Evolutionary conservation across 2,888 invertebrate species (phyloP).

Genomic region (Troides oblongomaculatus): DNA sequence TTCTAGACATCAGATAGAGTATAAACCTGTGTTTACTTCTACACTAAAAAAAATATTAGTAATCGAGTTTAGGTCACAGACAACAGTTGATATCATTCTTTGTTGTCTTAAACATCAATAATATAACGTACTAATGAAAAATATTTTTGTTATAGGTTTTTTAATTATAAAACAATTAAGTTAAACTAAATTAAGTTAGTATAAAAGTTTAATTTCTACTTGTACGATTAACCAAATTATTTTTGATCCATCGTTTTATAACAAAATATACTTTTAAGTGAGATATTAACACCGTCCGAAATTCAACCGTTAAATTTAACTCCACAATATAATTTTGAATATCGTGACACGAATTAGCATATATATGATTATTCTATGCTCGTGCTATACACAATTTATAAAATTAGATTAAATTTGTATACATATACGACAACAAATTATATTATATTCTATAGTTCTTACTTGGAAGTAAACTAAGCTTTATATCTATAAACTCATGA

Average conservation of each 20-base stretch:
- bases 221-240: neutral
- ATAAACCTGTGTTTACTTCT: too few species aligned
- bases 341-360: slow-evolving; percentile 14
- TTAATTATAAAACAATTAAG: too few species aligned
- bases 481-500: too few species aligned
- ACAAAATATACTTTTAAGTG: neutral
- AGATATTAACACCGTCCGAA: neutral
- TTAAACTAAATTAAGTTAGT: too few species aligned
- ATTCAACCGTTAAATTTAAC: slow-evolving; percentile 12
- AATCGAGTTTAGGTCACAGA: too few species aligned
- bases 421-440: neutral
- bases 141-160: too few species aligned
- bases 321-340: slow-evolving; percentile 13
- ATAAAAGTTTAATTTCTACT: too few species aligned
- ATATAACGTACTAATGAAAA: too few species aligned
- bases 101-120: too few species aligned
- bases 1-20: too few species aligned
- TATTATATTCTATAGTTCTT: neutral
- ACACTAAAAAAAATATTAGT: too few species aligned
- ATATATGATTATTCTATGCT: slow-evolving; percentile 13
- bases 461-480: neutral
- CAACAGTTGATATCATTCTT: too few species aligned
- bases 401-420: slow-evolving; percentile 5
- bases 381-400: slow-evolving; percentile 7
- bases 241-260: neutral